A percentile compares a stretch with the other conserved stretches of the same genome.
Evolutionary conservation across 2,113 vertebrate genomes (phyloP).

Genomic region (Larimichthys crocea): DNA sequence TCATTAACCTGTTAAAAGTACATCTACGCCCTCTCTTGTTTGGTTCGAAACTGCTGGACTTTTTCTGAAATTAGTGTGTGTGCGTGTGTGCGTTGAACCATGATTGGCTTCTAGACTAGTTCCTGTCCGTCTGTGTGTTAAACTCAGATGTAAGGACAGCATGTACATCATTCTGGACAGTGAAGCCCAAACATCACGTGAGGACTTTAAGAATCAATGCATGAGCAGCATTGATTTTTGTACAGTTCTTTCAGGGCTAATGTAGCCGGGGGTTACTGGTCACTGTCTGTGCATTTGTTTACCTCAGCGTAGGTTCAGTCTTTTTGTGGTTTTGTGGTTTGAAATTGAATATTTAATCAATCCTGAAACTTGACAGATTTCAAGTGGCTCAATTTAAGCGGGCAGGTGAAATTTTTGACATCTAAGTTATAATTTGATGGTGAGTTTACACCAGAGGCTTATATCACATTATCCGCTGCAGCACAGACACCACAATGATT

Average conservation of each 20-base stretch:
- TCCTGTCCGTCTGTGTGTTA: too few species aligned
- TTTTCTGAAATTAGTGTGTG: too few species aligned
- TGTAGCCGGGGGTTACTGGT: not conserved
- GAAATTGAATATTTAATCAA: not conserved
- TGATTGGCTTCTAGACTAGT: too few species aligned
- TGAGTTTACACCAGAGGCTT: not conserved
- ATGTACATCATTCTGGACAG: not conserved
- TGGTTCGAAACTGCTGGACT: too few species aligned
- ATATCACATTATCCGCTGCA: not conserved
- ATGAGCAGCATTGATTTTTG: not conserved
- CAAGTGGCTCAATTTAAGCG: not conserved
- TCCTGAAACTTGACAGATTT: not conserved
- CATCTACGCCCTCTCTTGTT: too few species aligned
- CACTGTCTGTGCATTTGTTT: not conserved
- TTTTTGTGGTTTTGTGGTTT: not conserved
- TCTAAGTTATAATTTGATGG: not conserved
- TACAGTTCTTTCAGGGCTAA: not conserved
- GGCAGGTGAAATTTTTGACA: not conserved
- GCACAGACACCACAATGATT: conserved; percentile 1
- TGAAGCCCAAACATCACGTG: not conserved
- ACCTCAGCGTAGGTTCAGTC: not conserved
- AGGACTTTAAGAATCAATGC: not conserved
- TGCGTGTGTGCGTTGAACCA: too few species aligned
- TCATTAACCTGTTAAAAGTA: too few species aligned
- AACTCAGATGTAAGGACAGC: not conserved